phyloP scores from a whole-genome alignment of 2,888 invertebrate genomes.

The Galeopsomyia nigrocyanea region DNA sequence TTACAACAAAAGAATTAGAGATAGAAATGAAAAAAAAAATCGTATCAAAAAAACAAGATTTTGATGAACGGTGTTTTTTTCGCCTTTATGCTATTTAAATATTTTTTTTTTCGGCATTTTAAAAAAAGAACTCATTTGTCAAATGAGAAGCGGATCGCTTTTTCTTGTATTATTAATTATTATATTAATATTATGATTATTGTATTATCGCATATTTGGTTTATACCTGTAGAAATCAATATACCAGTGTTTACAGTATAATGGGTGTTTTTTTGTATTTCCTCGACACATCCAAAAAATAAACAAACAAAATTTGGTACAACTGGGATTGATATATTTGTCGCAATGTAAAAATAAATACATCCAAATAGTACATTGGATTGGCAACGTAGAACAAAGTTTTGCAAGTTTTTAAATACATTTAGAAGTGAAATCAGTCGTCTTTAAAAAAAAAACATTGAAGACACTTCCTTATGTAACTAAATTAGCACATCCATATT shows the following conservation, averaged over 20 bases:
- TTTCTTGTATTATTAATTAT: slow-evolving; percentile 59
- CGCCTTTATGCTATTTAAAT: slow-evolving; percentile 39
- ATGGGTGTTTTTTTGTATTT: slow-evolving; percentile 33
- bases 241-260: slow-evolving; percentile 65
- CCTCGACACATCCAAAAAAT: not conserved
- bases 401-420: too few species aligned
- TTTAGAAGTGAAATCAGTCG: not conserved
- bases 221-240: slow-evolving; percentile 66
- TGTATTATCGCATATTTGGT: slow-evolving; percentile 60
- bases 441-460: slow-evolving; percentile 14
- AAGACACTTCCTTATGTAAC: slow-evolving; percentile 26
- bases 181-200: slow-evolving; percentile 57
- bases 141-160: slow-evolving; percentile 54
- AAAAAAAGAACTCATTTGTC: slow-evolving; percentile 27
- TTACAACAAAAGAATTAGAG: slow-evolving; percentile 1
- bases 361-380: too few species aligned
- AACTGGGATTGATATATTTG: too few species aligned
- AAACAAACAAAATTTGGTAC: too few species aligned
- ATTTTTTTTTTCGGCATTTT: slow-evolving; percentile 40
- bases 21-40: slow-evolving; percentile 8
- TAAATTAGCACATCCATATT: slow-evolving; percentile 29
- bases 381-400: too few species aligned
- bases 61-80: slow-evolving; percentile 30
- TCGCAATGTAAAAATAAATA: too few species aligned
- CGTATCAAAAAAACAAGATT: slow-evolving; percentile 1